phyloP scores from a whole-genome alignment of 2,888 invertebrate genomes.

The Brachypterus glaber region DNA sequence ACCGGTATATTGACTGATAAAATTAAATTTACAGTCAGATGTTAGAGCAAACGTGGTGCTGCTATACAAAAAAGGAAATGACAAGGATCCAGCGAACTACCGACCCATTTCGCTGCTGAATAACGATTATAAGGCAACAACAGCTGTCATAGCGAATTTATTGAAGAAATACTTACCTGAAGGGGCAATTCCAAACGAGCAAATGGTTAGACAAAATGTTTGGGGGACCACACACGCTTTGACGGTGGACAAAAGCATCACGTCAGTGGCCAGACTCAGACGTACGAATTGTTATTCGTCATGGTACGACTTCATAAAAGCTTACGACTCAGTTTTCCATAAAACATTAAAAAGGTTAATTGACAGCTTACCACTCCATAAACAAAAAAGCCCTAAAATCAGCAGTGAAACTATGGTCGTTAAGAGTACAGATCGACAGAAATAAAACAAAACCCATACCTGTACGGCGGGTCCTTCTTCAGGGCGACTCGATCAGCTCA shows the following conservation, averaged over 20 bases:
- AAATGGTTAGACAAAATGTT: slow-evolving; percentile 17
- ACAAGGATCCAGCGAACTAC: slow-evolving; percentile 22
- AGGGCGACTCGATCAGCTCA: slow-evolving; percentile 16
- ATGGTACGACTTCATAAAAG: slow-evolving; percentile 19
- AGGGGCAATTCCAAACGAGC: slow-evolving; percentile 17
- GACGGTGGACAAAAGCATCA: slow-evolving; percentile 19
- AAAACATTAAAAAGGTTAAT: slow-evolving; percentile 14
- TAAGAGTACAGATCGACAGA: background rate
- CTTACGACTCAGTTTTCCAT: slow-evolving; percentile 13
- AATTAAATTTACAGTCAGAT: slow-evolving; percentile 11
- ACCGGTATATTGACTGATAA: slow-evolving; percentile 1
- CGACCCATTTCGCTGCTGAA: slow-evolving; percentile 25
- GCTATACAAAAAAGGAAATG: slow-evolving; percentile 25
- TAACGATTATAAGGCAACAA: no score
- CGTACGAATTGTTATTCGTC: slow-evolving; percentile 15
- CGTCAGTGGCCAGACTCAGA: slow-evolving; percentile 13
- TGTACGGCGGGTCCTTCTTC: slow-evolving; percentile 9
- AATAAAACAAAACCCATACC: slow-evolving; percentile 6
- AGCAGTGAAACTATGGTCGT: slow-evolving; percentile 7
- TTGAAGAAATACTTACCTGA: slow-evolving; percentile 12
- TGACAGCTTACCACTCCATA: slow-evolving; percentile 11
- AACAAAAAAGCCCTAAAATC: slow-evolving; percentile 5
- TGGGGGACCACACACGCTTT: slow-evolving; percentile 25
- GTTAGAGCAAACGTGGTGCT: slow-evolving; percentile 20
- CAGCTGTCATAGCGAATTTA: slow-evolving; percentile 13